Conservation (phyloP, 2,888 invertebrate species). For the Odontothrips loti region DNA sequence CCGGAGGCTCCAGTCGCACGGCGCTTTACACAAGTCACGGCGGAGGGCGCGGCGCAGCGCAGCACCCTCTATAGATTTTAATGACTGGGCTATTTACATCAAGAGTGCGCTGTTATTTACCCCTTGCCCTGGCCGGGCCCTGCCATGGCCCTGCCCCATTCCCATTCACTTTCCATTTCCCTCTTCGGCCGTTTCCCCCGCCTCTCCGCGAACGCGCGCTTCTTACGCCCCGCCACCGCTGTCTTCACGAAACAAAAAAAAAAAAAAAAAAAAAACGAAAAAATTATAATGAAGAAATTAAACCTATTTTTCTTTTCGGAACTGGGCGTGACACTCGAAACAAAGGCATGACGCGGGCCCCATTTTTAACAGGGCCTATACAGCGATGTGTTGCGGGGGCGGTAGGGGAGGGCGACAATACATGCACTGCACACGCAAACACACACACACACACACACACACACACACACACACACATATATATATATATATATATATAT, state of each 20-base stretch:
- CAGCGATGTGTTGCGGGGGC: not conserved
- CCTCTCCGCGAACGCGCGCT: not conserved
- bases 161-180: not conserved
- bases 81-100: not conserved
- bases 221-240: not conserved
- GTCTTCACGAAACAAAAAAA: not conserved
- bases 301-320: too few relatives aligned
- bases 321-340: too few relatives aligned
- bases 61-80: not conserved
- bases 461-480: too few relatives aligned
- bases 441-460: not conserved
- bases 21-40: not conserved
- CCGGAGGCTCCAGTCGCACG: not conserved
- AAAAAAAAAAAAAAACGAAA: not conserved
- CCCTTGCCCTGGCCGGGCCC: not conserved
- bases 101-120: not conserved
- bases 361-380: not conserved
- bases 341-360: not conserved
- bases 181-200: too few relatives aligned
- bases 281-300: too few relatives aligned
- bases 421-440: not conserved
- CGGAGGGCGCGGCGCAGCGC: not conserved
- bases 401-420: not conserved
- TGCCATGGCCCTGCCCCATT: not conserved
- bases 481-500: too few relatives aligned